Evolutionary conservation across 1,140 invertebrate genomes (phyloP), one percentile per base, ranked within the genome.

Genomic region (Drosophila auraria): DNA sequence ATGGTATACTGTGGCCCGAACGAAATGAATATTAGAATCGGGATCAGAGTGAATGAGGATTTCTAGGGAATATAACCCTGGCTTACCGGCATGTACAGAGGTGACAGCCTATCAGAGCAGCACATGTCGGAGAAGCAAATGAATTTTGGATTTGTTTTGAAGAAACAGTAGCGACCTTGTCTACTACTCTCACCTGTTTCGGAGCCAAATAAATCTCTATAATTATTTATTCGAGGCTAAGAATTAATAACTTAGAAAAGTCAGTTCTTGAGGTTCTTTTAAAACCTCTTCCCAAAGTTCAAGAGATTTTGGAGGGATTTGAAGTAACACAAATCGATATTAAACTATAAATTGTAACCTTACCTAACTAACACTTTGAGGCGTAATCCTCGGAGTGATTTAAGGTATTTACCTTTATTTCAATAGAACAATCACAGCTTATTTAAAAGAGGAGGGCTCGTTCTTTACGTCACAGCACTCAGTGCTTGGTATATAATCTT

Each of bases 11-110:
- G 25, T 17, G 42, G 7, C 14, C 7, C 11, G 3, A 5, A 14
- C 12, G 14, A 6, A 30, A 1, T 33, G n/a, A 7, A 23, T 12
- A 20, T 44, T 9, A 17, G 2, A 25, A 12, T 23, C 12, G 4
- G 15, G 8, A 51, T 44, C 12, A 45, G n/a, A 5, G 17, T 27
- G 5, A n/a, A 14, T 1, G 12, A 23, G 2, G 33, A 23, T 23
- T 2, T 23, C 2, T 9, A 17, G 27, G 14, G 6, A 33, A 6
- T 12, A 15, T n/a, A 45, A 15, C 4, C 4, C 9, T 11, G 25
- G 17, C 69, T 70, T 70, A 72, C 69, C 68, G 68, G 63, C 50
- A 36, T 54, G 30, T 54, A 36, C 27, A 7, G 11, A 14, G n/a
- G n/a, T 20, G 27, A 11, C 7, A 54, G 12, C 6, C 7, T 56